A percentile compares a stretch with the other conserved stretches of the same genome.
Evolutionary conservation across 2,113 vertebrate genomes (phyloP).

Genomic region (Trochalopteron elliotii): DNA sequence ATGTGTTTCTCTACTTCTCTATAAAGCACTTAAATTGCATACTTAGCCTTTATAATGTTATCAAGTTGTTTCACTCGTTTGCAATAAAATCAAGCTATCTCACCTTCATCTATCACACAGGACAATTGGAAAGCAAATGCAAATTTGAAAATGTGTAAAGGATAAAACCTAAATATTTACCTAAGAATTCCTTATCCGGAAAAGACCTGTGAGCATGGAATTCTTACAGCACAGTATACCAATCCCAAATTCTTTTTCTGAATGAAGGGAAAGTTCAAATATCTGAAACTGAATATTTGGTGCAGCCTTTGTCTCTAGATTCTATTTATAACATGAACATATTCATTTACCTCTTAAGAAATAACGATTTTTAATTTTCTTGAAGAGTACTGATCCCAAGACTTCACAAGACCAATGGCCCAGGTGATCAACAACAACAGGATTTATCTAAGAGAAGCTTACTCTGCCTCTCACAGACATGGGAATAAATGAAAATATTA

Average conservation of each 20-base stretch:
- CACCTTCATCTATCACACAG: background rate
- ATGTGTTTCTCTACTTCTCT: background rate
- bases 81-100: background rate
- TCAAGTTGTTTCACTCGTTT: background rate
- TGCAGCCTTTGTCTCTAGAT: background rate
- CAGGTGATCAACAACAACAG: background rate
- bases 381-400: background rate
- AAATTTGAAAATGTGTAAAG: background rate
- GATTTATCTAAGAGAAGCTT: background rate
- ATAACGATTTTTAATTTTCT: background rate
- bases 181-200: background rate
- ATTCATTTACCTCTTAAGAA: background rate
- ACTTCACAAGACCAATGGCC: background rate
- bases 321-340: background rate
- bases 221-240: background rate
- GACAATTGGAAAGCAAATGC: background rate
- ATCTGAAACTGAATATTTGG: background rate
- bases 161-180: background rate
- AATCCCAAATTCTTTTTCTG: background rate
- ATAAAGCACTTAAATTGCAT: background rate
- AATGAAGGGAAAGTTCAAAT: background rate
- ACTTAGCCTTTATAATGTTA: background rate
- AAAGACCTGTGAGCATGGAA: background rate
- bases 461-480: background rate
- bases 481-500: background rate